Conservation (phyloP, 2,888 invertebrate genomes). For the Ametastegia equiseti region DNA sequence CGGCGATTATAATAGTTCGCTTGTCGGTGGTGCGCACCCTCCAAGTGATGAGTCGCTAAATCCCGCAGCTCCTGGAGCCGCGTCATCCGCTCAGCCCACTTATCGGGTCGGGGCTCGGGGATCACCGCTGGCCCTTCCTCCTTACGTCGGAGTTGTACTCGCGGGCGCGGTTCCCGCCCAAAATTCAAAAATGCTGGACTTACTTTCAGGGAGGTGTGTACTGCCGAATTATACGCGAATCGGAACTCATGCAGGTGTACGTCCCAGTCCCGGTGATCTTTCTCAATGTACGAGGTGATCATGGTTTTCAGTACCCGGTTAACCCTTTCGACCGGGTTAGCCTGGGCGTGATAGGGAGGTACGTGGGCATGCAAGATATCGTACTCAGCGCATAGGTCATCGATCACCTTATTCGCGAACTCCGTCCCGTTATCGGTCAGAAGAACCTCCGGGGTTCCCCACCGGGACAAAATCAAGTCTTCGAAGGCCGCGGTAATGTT, state of each 20-base stretch:
- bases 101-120: neutral
- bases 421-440: constrained; percentile 59
- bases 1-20: constrained; percentile 45
- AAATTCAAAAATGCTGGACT: constrained; percentile 52
- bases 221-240: constrained; percentile 54
- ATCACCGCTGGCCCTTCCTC: neutral
- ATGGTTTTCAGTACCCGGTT: constrained; percentile 56
- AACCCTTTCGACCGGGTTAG: constrained; percentile 56
- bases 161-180: constrained; percentile 30
- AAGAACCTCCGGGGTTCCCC: constrained; percentile 55
- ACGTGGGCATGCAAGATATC: neutral
- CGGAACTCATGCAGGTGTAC: constrained; percentile 49
- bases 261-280: constrained; percentile 58
- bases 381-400: no score
- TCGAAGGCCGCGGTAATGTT: constrained; percentile 48
- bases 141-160: neutral
- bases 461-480: constrained; percentile 53
- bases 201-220: constrained; percentile 47
- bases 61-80: neutral
- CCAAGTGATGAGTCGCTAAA: neutral
- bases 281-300: no score
- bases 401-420: constrained; percentile 47
- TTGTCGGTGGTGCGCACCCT: neutral
- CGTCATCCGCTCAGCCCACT: neutral
- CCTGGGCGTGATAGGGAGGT: constrained; percentile 53